Conservation (phyloP, 1,140 invertebrate genomes). For the Lepidurus packardi region DNA sequence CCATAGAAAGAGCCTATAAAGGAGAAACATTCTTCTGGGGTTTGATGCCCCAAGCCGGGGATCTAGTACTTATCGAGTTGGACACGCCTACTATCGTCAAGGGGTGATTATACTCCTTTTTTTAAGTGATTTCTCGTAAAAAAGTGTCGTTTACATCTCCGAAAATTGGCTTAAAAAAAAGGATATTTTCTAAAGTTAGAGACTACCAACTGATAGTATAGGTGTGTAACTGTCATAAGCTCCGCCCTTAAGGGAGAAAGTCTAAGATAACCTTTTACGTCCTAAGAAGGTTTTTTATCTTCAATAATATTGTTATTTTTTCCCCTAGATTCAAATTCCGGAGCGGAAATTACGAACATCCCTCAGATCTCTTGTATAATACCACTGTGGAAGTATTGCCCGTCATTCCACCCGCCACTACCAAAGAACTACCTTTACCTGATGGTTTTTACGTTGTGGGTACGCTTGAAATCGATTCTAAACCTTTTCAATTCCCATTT, state of each 20-base stretch:
- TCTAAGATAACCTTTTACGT: too few relatives aligned
- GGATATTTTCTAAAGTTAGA: too few relatives aligned
- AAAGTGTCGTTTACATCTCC: neutral
- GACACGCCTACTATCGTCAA: conserved; percentile 65
- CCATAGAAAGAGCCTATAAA: conserved; percentile 72
- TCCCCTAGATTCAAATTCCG: conserved; percentile 71
- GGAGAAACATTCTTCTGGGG: conserved; percentile 93
- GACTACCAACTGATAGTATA: too few relatives aligned
- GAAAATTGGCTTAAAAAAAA: too few relatives aligned
- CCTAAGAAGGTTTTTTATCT: too few relatives aligned
- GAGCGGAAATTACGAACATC: conserved; percentile 87
- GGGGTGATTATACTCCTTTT: conserved; percentile 52
- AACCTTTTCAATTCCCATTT: conserved; percentile 31
- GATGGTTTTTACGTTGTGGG: conserved; percentile 68
- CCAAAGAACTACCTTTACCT: conserved; percentile 42
- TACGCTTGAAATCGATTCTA: conserved; percentile 41
- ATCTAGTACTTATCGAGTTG: conserved; percentile 77
- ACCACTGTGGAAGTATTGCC: conserved; percentile 78
- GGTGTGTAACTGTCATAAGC: too few relatives aligned
- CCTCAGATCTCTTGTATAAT: conserved; percentile 82
- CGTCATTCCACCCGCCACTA: conserved; percentile 37
- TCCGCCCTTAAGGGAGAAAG: too few relatives aligned
- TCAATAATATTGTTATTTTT: conserved; percentile 28
- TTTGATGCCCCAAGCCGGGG: conserved; percentile 72
- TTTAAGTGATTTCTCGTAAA: conserved; percentile 25